These are phyloP conservation scores for Meteorus colon DNA, from an alignment of 2,888 invertebrate genomes.

Conservation along the genomic window DNA sequence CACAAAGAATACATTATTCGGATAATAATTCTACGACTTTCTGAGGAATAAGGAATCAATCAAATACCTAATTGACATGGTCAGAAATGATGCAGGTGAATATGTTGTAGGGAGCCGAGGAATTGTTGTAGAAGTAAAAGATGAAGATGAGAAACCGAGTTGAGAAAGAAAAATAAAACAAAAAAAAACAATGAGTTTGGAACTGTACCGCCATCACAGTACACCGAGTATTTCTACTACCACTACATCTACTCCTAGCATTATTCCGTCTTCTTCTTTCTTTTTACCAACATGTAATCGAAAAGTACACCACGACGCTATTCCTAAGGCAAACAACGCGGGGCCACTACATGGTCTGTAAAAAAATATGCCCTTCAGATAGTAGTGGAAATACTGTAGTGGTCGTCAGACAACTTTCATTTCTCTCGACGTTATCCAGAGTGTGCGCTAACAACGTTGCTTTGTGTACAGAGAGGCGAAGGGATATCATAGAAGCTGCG, in stretches of 20 bases:
- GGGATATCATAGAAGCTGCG: background rate
- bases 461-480: background rate
- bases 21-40: too few relatives aligned
- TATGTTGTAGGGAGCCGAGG: too few relatives aligned
- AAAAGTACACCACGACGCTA: constrained; percentile 13
- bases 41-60: too few relatives aligned
- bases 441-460: constrained; percentile 61
- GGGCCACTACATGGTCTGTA: constrained; percentile 58
- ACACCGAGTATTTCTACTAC: background rate
- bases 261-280: constrained; percentile 40
- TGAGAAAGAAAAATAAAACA: background rate
- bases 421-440: constrained; percentile 56
- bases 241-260: constrained; percentile 21
- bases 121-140: too few relatives aligned
- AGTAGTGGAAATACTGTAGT: constrained; percentile 54
- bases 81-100: too few relatives aligned
- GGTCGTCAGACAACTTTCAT: constrained; percentile 62
- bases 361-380: constrained; percentile 56
- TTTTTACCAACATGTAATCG: constrained; percentile 2
- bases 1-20: too few relatives aligned
- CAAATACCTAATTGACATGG: too few relatives aligned
- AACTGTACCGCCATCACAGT: constrained; percentile 3
- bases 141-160: constrained; percentile 4
- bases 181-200: constrained; percentile 4
- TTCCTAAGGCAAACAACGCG: constrained; percentile 54